Percentiles rank a stretch among this genome's conserved stretches.
Conservation (phyloP, 2,888 invertebrate genomes). For the Daptonema setosum region DNA sequence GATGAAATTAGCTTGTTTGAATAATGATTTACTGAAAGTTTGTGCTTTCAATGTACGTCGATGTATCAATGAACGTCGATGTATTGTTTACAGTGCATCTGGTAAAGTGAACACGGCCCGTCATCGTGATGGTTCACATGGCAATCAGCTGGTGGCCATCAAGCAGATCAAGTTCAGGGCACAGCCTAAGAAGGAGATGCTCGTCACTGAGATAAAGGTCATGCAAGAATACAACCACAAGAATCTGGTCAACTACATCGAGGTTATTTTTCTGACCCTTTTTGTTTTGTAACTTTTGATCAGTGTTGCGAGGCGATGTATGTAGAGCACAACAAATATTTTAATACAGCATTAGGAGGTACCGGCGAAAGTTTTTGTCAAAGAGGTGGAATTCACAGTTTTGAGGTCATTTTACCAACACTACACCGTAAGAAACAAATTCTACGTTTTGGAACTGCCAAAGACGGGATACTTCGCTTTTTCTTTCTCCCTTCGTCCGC, state of each 20-base stretch:
- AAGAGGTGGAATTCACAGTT: too few species aligned
- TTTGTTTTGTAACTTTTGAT: not conserved
- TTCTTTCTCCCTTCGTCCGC: too few species aligned
- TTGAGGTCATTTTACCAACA: too few species aligned
- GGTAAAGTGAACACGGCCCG: constrained; percentile 72
- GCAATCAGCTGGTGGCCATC: constrained; percentile 60
- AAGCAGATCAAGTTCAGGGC: constrained; percentile 84
- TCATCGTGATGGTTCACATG: constrained; percentile 31
- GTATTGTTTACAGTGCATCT: constrained; percentile 41
- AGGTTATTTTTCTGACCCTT: constrained; percentile 29
- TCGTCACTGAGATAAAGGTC: constrained; percentile 72
- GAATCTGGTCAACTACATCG: constrained; percentile 83
- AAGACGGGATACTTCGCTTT: too few species aligned
- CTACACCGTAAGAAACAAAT: too few species aligned
- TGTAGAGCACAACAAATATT: not conserved
- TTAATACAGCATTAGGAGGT: not conserved
- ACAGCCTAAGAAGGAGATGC: constrained; percentile 81
- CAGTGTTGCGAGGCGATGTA: not conserved
- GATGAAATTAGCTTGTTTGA: too few species aligned
- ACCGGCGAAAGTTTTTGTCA: not conserved
- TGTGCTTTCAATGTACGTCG: too few species aligned
- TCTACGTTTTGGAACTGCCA: too few species aligned
- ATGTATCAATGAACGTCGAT: not conserved
- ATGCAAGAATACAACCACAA: constrained; percentile 73
- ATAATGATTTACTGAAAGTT: too few species aligned